These are phyloP conservation scores for Rhagonycha lutea DNA, from an alignment of 2,888 invertebrate genomes.

Conservation along the genomic window DNA sequence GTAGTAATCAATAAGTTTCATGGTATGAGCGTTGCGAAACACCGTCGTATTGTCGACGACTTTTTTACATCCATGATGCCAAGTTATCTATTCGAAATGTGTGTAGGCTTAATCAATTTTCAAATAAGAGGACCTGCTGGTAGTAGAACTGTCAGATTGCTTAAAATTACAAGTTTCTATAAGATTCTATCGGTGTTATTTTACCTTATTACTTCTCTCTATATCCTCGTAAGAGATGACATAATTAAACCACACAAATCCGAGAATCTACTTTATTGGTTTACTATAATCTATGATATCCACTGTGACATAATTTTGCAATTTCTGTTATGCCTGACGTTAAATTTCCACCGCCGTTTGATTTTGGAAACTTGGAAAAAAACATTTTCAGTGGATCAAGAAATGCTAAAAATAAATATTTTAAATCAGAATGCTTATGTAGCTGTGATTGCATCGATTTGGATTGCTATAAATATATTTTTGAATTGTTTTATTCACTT, in stretches of 20 bases:
- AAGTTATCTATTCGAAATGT: background rate
- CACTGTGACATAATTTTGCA: background rate
- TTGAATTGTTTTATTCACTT: background rate
- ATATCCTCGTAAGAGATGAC: background rate
- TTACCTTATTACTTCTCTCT: background rate
- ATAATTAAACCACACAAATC: background rate
- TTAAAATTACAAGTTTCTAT: background rate
- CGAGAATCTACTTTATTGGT: background rate
- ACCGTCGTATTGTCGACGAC: background rate
- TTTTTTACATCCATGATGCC: background rate
- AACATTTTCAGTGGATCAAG: background rate
- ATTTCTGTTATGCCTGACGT: background rate
- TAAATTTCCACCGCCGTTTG: background rate
- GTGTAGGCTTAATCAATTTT: background rate
- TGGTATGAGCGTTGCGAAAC: background rate
- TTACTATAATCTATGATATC: background rate
- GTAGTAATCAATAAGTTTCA: background rate
- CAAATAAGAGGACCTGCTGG: background rate
- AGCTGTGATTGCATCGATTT: background rate
- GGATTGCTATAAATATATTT: background rate
- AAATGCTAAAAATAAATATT: background rate
- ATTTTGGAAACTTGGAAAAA: background rate
- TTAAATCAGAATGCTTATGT: background rate
- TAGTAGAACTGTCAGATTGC: background rate
- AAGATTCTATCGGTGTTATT: background rate